phyloP scores from a whole-genome alignment of 1,140 invertebrate species.

The Drosophila bocki region DNA sequence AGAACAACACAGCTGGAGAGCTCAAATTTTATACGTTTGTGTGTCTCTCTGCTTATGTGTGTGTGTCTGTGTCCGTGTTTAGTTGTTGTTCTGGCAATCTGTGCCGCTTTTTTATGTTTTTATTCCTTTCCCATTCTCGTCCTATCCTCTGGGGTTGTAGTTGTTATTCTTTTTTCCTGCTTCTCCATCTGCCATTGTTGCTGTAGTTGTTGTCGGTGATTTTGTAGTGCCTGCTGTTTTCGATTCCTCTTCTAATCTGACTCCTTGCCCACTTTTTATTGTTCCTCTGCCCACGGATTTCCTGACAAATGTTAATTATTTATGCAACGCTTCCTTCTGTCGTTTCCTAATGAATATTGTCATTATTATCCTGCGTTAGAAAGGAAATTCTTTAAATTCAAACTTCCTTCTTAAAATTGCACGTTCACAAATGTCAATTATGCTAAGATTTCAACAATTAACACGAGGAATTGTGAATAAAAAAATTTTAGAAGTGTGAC shows the following conservation, averaged over 20 bases:
- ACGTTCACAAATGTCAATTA: neutral
- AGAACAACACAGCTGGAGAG: slow-evolving; percentile 53
- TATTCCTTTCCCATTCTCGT: slow-evolving; percentile 48
- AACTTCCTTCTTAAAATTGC: neutral
- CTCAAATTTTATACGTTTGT: slow-evolving; percentile 25
- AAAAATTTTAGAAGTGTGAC: neutral
- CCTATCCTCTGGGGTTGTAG: slow-evolving; percentile 62
- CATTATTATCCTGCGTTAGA: neutral
- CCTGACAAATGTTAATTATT: slow-evolving; percentile 51
- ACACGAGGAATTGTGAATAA: neutral
- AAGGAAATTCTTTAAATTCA: too few species aligned
- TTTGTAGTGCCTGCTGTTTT: slow-evolving; percentile 43
- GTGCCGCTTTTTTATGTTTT: slow-evolving; percentile 74
- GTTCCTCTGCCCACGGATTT: slow-evolving; percentile 32
- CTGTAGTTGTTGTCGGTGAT: slow-evolving; percentile 26
- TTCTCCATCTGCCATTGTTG: slow-evolving; percentile 19
- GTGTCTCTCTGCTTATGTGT: slow-evolving; percentile 13
- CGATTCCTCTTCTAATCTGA: slow-evolving; percentile 39
- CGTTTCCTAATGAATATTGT: slow-evolving; percentile 1
- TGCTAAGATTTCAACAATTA: neutral
- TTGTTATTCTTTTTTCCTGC: slow-evolving; percentile 32
- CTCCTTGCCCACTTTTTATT: slow-evolving; percentile 32
- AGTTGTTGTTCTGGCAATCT: slow-evolving; percentile 72
- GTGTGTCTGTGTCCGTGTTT: slow-evolving; percentile 44
- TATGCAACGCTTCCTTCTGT: slow-evolving; percentile 21